A percentile compares a stretch with the other conserved stretches of the same genome.
phyloP scores from a whole-genome alignment of 2,888 invertebrate species.

The Drosophila anomalipes region DNA sequence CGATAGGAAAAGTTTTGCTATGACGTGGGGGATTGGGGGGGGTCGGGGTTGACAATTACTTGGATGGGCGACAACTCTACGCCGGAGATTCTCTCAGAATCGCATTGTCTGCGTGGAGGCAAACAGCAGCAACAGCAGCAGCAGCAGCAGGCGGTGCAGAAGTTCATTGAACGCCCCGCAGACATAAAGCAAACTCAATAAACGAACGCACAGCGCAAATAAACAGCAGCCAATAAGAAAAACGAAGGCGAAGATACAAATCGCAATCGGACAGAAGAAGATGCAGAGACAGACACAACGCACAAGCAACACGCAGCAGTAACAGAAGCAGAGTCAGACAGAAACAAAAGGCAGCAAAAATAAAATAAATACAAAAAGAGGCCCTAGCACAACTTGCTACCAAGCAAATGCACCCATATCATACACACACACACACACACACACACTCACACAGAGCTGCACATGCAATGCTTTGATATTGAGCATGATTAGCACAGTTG shows the following conservation, averaged over 20 bases:
- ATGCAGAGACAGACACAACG: constrained; percentile 32
- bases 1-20: constrained; percentile 46
- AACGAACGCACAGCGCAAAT: constrained; percentile 73
- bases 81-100: constrained; percentile 32
- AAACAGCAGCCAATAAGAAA: constrained; percentile 80
- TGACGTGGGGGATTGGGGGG: not conserved
- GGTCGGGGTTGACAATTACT: constrained; percentile 38
- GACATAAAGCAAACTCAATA: constrained; percentile 76
- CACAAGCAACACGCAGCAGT: constrained; percentile 20
- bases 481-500: constrained; percentile 44
- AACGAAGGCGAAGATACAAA: constrained; percentile 74
- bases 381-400: constrained; percentile 14
- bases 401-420: constrained; percentile 9
- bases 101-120: constrained; percentile 38
- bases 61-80: constrained; percentile 43
- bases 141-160: constrained; percentile 24
- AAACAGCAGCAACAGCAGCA: constrained; percentile 12
- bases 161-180: constrained; percentile 73
- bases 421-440: constrained; percentile 1
- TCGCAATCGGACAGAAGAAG: constrained; percentile 62
- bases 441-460: not conserved
- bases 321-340: constrained; percentile 26
- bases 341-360: constrained; percentile 41
- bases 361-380: constrained; percentile 4
- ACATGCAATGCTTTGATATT: constrained; percentile 15